Base-by-base conservation (phyloP, 2,113 vertebrate genomes). In the Actinemys pallida region DNA sequence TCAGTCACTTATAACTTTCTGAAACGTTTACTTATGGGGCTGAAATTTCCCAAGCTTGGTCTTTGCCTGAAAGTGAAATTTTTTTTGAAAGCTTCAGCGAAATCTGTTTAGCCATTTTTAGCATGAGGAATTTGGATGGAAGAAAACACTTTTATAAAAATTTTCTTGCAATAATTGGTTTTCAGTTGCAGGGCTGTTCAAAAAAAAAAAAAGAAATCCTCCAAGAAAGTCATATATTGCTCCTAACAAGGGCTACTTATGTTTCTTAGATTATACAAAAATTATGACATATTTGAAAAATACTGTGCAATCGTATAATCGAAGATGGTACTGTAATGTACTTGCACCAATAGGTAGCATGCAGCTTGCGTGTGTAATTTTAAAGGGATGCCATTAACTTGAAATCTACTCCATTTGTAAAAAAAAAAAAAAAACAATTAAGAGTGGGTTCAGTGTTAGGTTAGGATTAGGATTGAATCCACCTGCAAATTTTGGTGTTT, bases 21-120 rank as follows among this genome's bases (percentile, higher is more conserved):
- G 6, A 69, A 92, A 22, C n/a, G 4, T 0, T 0, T 49, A 78
- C 56, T 20, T 69, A 3, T 1, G 0, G 3, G 31, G 29, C 4
- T 82, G n/a, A 87, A 87, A 53, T 84, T 87, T 69, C 69, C 84
- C 19, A 45, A 52, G 49, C 8, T 39, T 17, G 25, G 24, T n/a
- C 31, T 84, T 50, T 22, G 59, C 14, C 69, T 83, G 17, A 72
- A 80, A 92, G 13, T 39, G 20, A 79, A 39, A 8, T 22, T 16
- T 47, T 75, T 62, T 65, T 80, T 45, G 35, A 20, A 10, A 42
- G 8, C 88, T 86, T 52, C n/a, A 80, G 75, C 25, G 17, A n/a
- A 54, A 42, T 29, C 4, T 47, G 35, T 57, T 90, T 49, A 81
- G 24, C 5, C 84, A 91, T 85, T 29, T 49, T 80, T 86, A 86